Conservation (phyloP, 2,888 invertebrate genomes). For the Aspidapion aeneum region DNA sequence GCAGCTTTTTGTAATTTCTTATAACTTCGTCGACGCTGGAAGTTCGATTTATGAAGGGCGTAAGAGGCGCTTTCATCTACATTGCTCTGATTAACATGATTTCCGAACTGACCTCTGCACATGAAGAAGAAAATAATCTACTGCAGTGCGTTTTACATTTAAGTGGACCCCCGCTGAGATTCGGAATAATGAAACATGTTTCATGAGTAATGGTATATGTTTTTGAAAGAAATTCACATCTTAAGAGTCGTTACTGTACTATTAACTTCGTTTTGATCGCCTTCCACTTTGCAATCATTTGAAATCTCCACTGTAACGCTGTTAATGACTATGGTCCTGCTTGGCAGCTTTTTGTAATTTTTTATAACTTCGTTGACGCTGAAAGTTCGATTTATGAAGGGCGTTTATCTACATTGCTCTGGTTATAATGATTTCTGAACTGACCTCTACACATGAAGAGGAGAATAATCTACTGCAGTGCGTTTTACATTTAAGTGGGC, state of each 20-base stretch:
- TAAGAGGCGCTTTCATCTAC: constrained; percentile 94
- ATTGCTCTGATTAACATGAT: constrained; percentile 96
- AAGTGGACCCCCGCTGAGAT: constrained; percentile 73
- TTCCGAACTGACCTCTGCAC: constrained; percentile 85
- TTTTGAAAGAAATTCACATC: too few species aligned
- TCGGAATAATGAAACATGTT: constrained; percentile 83
- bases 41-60: too few species aligned
- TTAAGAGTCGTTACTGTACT: too few species aligned
- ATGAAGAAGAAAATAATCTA: constrained; percentile 69
- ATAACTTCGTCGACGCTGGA: too few species aligned
- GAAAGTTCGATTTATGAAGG: too few species aligned
- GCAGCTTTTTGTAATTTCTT: too few species aligned
- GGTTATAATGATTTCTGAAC: constrained; percentile 93
- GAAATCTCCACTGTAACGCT: too few species aligned
- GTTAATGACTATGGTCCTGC: too few species aligned
- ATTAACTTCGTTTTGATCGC: too few species aligned
- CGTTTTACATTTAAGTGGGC: constrained; percentile 75
- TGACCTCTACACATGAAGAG: constrained; percentile 78
- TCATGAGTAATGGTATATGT: constrained; percentile 30
- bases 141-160: constrained; percentile 79
- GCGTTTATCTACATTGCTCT: constrained; percentile 94
- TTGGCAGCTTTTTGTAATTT: too few species aligned
- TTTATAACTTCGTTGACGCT: too few species aligned
- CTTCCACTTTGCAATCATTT: too few species aligned
- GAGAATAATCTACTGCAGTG: constrained; percentile 75